Evolutionary conservation across 2,797 vertebrate genomes (phyloP), one percentile per base, ranked within the genome.

Genomic region (Tenualosa thibaudeaui): DNA sequence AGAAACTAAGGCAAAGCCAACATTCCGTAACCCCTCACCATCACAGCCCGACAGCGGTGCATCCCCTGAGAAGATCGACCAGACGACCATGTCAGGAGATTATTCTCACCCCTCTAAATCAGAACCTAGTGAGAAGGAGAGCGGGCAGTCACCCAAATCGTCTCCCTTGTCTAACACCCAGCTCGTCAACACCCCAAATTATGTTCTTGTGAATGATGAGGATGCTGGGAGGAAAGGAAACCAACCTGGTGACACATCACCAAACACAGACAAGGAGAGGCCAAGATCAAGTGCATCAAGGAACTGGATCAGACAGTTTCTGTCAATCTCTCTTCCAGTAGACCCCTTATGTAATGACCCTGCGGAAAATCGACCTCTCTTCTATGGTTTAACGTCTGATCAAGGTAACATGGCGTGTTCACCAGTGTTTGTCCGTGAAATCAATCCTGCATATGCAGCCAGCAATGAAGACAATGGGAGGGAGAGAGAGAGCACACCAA

Each of bases 151-250:
- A 65, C 12, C 46, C 0, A 46, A 49, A 31, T 43, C 19, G n/a
- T 81, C 56, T 5, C 24, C 10, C 19, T 15, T 46, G 37, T 24
- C 78, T 26, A 40, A 46, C 26, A 31, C 54, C 50, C 84, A 68
- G 9, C 43, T 81, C 60, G 68, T 85, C 56, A 68, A 82, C 60
- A 81, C 65, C 26, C 84, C 84, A 10, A 85, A 85, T 51, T 85
- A 82, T 81, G 31, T 85, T 31, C 81, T 85, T 65, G 46, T 85
- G 84, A 62, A 65, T 53, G 31, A 53, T n/a, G 50, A 37, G 50
- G 19, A 81, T 3, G 13, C 71, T 78, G 71, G 22, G 71, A 19
- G 5, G 40, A 78, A 43, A 5, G 71, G 50, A 81, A 60, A 37
- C 37, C 17, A 49, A 62, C 13, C 81, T 3, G 22, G 3, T 31